Evolutionary conservation across 2,888 invertebrate genomes (phyloP).

Genomic region (Elmis aenea): DNA sequence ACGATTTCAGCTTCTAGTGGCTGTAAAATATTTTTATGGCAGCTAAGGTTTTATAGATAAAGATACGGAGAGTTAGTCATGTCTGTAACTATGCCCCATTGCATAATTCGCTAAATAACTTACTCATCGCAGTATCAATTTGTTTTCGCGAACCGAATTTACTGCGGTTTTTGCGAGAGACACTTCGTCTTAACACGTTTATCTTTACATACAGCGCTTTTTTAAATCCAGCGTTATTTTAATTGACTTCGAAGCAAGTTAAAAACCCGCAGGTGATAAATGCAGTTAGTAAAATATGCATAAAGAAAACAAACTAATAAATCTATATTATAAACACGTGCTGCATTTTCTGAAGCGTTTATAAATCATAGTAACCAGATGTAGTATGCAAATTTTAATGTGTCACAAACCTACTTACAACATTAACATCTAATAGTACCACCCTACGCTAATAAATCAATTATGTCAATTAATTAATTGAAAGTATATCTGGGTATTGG

Average conservation of each 20-base stretch:
- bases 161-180: no score
- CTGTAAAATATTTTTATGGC: slow-evolving; percentile 30
- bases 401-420: neutral
- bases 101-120: slow-evolving; percentile 16
- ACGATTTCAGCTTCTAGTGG: slow-evolving; percentile 22
- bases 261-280: no score
- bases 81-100: slow-evolving; percentile 11
- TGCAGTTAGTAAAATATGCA: no score
- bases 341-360: neutral
- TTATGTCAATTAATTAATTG: neutral
- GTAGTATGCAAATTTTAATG: neutral
- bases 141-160: no score
- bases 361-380: neutral
- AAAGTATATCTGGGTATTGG: neutral
- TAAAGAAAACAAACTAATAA: no score
- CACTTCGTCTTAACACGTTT: no score
- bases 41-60: slow-evolving; percentile 21
- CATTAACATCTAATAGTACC: neutral
- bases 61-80: slow-evolving; percentile 17
- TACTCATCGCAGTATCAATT: no score
- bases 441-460: neutral
- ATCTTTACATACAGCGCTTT: no score
- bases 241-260: no score
- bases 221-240: no score
- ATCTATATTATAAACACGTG: no score